phyloP scores from a whole-genome alignment of 2,113 vertebrate species.

The Aplodontia rufa region DNA sequence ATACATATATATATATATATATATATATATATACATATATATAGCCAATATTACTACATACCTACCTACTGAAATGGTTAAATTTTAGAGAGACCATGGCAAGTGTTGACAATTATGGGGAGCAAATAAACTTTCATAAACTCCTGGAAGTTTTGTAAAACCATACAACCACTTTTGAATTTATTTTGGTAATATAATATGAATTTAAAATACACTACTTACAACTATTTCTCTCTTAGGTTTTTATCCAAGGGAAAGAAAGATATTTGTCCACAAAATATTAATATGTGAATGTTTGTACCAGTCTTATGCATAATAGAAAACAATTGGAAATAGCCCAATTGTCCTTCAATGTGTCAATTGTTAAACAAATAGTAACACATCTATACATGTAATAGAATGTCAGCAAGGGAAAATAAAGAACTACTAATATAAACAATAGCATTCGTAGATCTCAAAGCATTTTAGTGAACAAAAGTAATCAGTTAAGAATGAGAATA shows the following conservation, averaged over 20 bases:
- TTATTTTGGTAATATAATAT: not conserved
- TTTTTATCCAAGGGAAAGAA: not conserved
- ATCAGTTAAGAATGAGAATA: not conserved
- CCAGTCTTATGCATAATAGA: not conserved
- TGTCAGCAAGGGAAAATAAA: not conserved
- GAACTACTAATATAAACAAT: not conserved
- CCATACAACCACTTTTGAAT: not conserved
- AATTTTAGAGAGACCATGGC: not conserved
- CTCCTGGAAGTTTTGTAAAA: too few relatives aligned
- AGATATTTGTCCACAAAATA: not conserved
- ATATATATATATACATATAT: not conserved
- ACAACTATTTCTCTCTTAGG: not conserved
- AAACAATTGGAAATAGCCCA: not conserved
- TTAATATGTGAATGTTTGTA: not conserved
- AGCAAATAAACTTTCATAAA: not conserved
- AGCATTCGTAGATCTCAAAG: not conserved
- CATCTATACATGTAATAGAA: not conserved
- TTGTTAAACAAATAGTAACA: not conserved
- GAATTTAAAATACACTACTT: not conserved
- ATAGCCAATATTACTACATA: not conserved
- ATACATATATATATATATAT: not conserved
- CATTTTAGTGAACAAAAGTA: not conserved
- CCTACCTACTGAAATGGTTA: not conserved
- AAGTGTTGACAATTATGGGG: not conserved
- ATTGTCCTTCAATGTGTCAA: not conserved